Base-by-base conservation (phyloP, 2,888 invertebrate genomes). In the Saturnia pavonia region DNA sequence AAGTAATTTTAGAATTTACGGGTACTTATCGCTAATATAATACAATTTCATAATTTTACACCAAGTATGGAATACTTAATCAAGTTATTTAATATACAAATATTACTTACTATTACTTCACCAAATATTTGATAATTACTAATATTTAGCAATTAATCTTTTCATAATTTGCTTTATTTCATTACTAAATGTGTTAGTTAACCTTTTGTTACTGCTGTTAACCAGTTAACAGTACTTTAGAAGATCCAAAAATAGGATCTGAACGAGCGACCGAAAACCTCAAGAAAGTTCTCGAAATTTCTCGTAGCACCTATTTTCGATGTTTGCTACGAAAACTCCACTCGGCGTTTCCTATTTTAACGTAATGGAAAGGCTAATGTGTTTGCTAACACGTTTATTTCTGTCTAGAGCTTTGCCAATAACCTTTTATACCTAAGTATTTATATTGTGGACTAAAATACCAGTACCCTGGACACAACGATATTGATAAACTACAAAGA, bases 361-460 rank as follows among this genome's bases (percentile, higher is more conserved):
- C 40, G 65, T 65, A 65, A 65, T 65, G 65, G 65, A 65, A 57
- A 40, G 65, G 12, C 19, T 70, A 70, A 70, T 70, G 51, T 67
- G 54, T 70, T 70, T 22, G 22, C 25, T 19, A 66, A 70, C 54
- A 25, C 42, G 70, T 70, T 54, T 67, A 70, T 70, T 67, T 22
- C 65, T n/a, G 51, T 69, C 69, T 65, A 65, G 69, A 45, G 48
- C 67, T 51, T 43, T 45, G 48, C 22, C 69, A 57, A 54, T 70
- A 54, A 8, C 12, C 1, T 40, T 60, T 19, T 27, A 27, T 60
- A 27, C 25, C 25, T 27, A 25, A 27, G 27, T 60, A 27, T 27
- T 60, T 60, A 25, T 57, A 57, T 25, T 25, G 12, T 12, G 3
- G 25, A 7, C 57, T 60, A 27, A 60, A 60, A 27, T 60, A 27